A percentile compares a stretch with the other conserved stretches of the same genome.
These are phyloP conservation scores for Tachina grossa DNA, from an alignment of 2,888 invertebrate species.

Conservation along the genomic window DNA sequence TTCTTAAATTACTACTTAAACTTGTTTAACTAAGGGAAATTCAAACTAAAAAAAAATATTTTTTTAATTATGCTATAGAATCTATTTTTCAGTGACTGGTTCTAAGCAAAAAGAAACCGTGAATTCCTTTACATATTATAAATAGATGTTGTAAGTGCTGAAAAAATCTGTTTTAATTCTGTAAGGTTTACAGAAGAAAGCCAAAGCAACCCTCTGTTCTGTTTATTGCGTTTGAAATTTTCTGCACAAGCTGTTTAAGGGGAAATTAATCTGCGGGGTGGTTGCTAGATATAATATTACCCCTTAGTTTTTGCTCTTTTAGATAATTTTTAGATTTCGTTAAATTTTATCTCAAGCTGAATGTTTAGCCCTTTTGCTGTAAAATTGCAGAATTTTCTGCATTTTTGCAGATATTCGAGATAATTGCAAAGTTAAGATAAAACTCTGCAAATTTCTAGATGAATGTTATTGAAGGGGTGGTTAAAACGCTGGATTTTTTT, in stretches of 20 bases:
- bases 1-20: slow-evolving; percentile 14
- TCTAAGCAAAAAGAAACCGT: background rate
- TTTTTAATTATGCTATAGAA: background rate
- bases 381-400: background rate
- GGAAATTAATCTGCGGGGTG: background rate
- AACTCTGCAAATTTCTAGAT: background rate
- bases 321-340: slow-evolving; percentile 46
- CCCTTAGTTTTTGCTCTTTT: slow-evolving; percentile 7
- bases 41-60: background rate
- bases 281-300: slow-evolving; percentile 10
- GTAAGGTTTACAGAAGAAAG: background rate
- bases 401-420: slow-evolving; percentile 30
- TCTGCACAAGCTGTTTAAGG: slow-evolving; percentile 17
- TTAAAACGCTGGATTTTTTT: background rate
- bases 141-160: background rate
- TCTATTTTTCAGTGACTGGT: background rate
- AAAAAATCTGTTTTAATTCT: background rate
- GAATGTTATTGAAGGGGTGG: slow-evolving; percentile 3
- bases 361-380: slow-evolving; percentile 33
- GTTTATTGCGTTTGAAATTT: background rate
- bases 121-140: slow-evolving; percentile 50
- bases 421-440: background rate
- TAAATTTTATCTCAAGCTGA: slow-evolving; percentile 51
- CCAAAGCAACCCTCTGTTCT: slow-evolving; percentile 11
- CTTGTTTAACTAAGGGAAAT: background rate